Base-by-base conservation (phyloP, 2,888 invertebrate species). In the Beris morrisii region DNA sequence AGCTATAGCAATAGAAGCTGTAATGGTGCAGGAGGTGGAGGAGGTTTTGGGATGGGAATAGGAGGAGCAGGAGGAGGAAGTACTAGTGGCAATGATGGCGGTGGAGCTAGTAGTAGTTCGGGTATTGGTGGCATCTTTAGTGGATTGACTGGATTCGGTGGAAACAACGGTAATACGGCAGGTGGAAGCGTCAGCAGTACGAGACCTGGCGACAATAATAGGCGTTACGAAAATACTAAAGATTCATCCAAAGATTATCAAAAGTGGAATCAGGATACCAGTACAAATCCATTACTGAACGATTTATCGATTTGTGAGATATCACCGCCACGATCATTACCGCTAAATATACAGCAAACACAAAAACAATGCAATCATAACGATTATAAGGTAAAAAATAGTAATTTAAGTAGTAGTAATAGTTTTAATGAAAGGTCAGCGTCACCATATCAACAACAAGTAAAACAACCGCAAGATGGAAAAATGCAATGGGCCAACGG, bases 1-100 rank as follows among this genome's bases (percentile, higher is more conserved):
- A 68, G 64, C 66, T 73, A 73, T 68, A 78, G 78, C 69, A 78
- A 74, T 69, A 73, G 74, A 12, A 77, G 77, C 57, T 71, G 78
- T 28, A 73, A 75, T 50, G 73, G 61, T 38, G 72, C 53, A 15
- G 67, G 69, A 22, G 65, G 65, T 50, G 52, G 57, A n/a, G 67
- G 44, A 43, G 30, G 45, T 9, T 15, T 50, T 5, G 52, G 31
- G 11, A 12, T 45, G 11, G 31, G 46, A 58, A 13, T 45, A 13
- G 38, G 30, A 28, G 43, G 13, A 43, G 7, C 13, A 43, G 63
- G 22, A 4, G 53, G 13, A 43, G 50, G 22, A 15, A 46, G 15
- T n/a, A 61, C 13, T 32, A 54, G 30, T 64, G 22, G 61, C 13
- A 48, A 32, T 32, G 28, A 43, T n/a, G 64, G 64, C 28, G 53